Conservation (phyloP, 2,797 vertebrate species). For the Xyrichtys novacula region DNA sequence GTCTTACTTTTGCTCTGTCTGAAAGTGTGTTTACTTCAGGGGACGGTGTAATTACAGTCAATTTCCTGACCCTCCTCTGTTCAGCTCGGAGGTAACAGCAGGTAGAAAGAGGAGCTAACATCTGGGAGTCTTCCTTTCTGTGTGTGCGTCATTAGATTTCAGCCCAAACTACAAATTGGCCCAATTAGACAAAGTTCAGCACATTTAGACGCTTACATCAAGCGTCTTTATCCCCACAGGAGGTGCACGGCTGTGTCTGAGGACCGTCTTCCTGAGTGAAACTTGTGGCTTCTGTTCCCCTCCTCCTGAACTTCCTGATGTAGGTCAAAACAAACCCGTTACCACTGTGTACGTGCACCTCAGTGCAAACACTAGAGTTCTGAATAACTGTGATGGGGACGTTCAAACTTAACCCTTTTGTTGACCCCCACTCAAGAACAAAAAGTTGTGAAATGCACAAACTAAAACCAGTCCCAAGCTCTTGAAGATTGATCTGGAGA, state of each 20-base stretch:
- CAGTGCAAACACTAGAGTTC: no score
- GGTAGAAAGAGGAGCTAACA: constrained; percentile 24
- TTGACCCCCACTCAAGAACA: no score
- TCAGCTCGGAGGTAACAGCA: constrained; percentile 21
- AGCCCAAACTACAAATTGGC: constrained; percentile 41
- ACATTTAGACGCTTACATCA: constrained; percentile 14
- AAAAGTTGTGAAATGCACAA: no score
- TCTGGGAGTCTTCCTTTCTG: background rate
- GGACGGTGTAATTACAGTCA: constrained; percentile 19
- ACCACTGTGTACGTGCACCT: no score
- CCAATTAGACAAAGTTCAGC: constrained; percentile 24
- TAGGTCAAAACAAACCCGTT: no score
- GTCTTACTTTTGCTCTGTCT: no score
- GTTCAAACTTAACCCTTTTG: no score
- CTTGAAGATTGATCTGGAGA: no score
- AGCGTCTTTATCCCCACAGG: background rate
- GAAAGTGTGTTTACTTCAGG: background rate
- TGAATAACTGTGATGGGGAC: no score
- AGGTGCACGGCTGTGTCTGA: background rate
- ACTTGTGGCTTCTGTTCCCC: constrained; percentile 5
- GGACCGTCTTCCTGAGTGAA: constrained; percentile 6
- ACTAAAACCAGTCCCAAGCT: no score
- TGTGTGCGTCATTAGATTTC: background rate
- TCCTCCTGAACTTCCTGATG: background rate
- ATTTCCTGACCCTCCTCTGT: constrained; percentile 19